Conservation (phyloP, 1,140 invertebrate genomes). For the Drosophila suzukii region DNA sequence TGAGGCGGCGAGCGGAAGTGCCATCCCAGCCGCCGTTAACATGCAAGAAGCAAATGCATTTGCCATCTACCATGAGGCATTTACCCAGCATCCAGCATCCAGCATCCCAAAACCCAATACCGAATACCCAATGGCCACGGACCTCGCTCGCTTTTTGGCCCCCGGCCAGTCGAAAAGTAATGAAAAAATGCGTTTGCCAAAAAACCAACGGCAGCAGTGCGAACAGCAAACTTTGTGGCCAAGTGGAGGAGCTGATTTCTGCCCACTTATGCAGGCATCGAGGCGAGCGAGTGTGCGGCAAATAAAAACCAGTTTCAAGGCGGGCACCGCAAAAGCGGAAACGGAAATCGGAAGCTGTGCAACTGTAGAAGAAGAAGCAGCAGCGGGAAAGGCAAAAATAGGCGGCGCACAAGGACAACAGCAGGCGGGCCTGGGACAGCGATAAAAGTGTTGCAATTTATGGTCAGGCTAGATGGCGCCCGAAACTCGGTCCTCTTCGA, state of each 20-base stretch:
- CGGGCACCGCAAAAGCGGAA: slow-evolving; percentile 74
- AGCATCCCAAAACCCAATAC: not conserved
- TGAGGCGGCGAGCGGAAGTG: slow-evolving; percentile 44
- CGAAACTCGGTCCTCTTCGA: slow-evolving; percentile 19
- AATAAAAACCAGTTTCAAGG: slow-evolving; percentile 78
- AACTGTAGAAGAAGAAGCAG: slow-evolving; percentile 61
- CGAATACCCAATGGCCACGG: slow-evolving; percentile 17
- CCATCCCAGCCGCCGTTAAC: slow-evolving; percentile 52
- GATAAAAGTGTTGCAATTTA: slow-evolving; percentile 83
- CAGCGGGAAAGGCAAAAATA: slow-evolving; percentile 56
- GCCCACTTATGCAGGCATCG: slow-evolving; percentile 76
- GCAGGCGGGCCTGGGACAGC: slow-evolving; percentile 52
- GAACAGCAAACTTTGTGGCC: slow-evolving; percentile 55
- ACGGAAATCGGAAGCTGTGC: slow-evolving; percentile 80
- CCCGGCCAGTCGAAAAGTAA: slow-evolving; percentile 73
- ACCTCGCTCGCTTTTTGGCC: slow-evolving; percentile 50
- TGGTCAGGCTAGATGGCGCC: slow-evolving; percentile 74
- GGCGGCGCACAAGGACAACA: slow-evolving; percentile 65
- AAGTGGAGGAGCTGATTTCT: slow-evolving; percentile 69
- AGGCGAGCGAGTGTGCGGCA: slow-evolving; percentile 66
- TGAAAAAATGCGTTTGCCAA: slow-evolving; percentile 82
- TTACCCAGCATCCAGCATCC: slow-evolving; percentile 4
- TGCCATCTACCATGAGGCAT: slow-evolving; percentile 68
- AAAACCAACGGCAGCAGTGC: slow-evolving; percentile 29
- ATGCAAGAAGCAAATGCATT: slow-evolving; percentile 66